Base-by-base conservation (phyloP, 1,140 invertebrate genomes). In the Tetragnatha versicolor region DNA sequence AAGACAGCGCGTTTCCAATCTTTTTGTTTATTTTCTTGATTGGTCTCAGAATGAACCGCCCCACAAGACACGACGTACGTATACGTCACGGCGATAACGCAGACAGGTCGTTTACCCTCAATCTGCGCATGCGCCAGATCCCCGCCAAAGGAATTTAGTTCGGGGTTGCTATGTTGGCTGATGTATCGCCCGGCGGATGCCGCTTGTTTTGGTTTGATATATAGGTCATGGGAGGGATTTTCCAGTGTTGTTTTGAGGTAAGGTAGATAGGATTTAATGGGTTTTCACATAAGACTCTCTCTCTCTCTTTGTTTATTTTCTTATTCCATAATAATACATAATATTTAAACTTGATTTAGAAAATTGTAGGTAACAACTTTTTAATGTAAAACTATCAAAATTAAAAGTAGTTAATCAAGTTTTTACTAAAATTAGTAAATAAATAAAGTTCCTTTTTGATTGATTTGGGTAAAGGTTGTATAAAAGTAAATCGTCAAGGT, bases 41-140 rank as follows among this genome's bases (percentile, higher is more conserved):
- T 66, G 63, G 49, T 66, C 42, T 66, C 39, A 47, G 5, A 29
- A 66, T 47, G 42, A 47, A 42, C 63, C 63, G 63, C 63, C 63
- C 63, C 63, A 42, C 49, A 66, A 47, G n/a, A n/a, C 42, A 58
- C 55, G 55, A 58, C 35, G 55, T 61, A 61, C 7, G 55, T 61
- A 73, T 55, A 73, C 70, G 55, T 73, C 70, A 72, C 69, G 69
- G 55, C 69, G 47, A 33, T 58, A 58, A 73, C 39, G 70, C 70
- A 73, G 70, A 73, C 70, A 73, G 70, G 70, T 73, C 70, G 55
- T 73, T 73, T 73, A 73, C 70, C 70, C 55, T 39, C 55, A 22
- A 17, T 22, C 37, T 73, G 70, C 70, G 70, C 70, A 20, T 61
- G 70, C 70, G 70, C 55, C 14, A 73, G 49, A 47, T 45, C 55